Conservation (phyloP, 1,140 invertebrate genomes). For the Aporrectodea caliginosa region DNA sequence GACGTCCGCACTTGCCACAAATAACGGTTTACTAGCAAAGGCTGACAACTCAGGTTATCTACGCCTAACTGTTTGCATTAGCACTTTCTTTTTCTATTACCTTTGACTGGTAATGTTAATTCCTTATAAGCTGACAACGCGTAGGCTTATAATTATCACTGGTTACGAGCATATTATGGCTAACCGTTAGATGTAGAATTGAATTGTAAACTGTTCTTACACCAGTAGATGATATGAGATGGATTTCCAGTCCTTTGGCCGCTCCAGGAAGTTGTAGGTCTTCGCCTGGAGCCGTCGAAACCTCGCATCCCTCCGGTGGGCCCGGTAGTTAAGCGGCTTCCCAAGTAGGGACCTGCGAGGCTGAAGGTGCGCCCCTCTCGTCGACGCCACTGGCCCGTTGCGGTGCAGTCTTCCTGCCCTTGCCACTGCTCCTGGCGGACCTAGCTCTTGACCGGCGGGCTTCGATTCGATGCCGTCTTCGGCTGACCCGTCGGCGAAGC, state of each 20-base stretch:
- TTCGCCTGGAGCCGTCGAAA: slow-evolving; percentile 82
- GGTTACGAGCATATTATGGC: not conserved
- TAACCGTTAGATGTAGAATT: slow-evolving; percentile 15
- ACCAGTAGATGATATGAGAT: slow-evolving; percentile 85
- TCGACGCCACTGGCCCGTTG: not conserved
- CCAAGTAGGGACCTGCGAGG: slow-evolving; percentile 80
- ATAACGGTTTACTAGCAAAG: too few relatives aligned
- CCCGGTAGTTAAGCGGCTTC: slow-evolving; percentile 81
- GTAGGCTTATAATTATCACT: too few relatives aligned
- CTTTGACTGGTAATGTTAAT: too few relatives aligned
- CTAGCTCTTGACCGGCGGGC: not conserved
- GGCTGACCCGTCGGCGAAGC: not conserved
- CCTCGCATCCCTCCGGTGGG: slow-evolving; percentile 73
- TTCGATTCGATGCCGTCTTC: not conserved
- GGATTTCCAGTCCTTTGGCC: slow-evolving; percentile 77
- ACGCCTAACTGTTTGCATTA: too few relatives aligned
- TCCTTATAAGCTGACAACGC: too few relatives aligned
- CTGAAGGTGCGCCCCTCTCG: slow-evolving; percentile 39
- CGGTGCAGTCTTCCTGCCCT: not conserved
- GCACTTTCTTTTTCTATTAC: too few relatives aligned
- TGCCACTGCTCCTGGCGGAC: not conserved
- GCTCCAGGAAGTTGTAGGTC: slow-evolving; percentile 90
- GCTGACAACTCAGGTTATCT: too few relatives aligned
- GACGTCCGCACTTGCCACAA: too few relatives aligned
- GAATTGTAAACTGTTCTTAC: slow-evolving; percentile 78